Conservation (phyloP, 2,888 invertebrate genomes). For the Eilema griseolum region DNA sequence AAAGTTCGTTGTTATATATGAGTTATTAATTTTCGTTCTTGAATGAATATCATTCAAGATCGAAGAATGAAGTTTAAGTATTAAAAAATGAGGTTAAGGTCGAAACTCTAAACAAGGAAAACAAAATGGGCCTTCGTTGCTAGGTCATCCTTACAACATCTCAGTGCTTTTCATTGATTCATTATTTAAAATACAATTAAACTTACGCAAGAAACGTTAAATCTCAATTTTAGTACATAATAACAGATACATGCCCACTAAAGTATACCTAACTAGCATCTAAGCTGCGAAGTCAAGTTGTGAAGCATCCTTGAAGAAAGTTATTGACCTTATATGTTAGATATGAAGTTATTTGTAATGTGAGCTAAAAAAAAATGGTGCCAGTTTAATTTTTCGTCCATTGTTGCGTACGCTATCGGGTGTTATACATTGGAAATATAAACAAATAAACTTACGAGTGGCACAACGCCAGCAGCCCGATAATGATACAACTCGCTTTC, state of each 20-base stretch:
- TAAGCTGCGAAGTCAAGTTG: background rate
- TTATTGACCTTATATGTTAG: constrained; percentile 19
- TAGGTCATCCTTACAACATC: background rate
- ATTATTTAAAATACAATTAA: background rate
- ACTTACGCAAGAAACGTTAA: background rate
- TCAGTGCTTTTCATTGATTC: background rate
- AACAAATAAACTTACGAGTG: constrained; percentile 73
- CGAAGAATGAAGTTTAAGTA: too few relatives aligned
- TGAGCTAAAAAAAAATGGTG: background rate
- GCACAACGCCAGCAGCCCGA: constrained; percentile 72
- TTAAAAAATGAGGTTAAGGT: background rate
- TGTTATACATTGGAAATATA: constrained; percentile 35
- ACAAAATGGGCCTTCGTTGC: background rate
- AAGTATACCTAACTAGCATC: too few relatives aligned
- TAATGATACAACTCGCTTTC: constrained; percentile 65
- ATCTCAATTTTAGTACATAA: background rate
- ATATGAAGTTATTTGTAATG: background rate
- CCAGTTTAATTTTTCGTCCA: background rate
- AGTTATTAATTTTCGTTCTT: too few relatives aligned
- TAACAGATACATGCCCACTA: too few relatives aligned
- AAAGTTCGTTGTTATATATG: too few relatives aligned
- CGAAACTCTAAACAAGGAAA: background rate
- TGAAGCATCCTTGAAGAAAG: constrained; percentile 9
- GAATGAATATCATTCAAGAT: too few relatives aligned
- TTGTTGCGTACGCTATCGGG: constrained; percentile 42